phyloP scores from a whole-genome alignment of 2,888 invertebrate species.

The Pheosia gnoma region DNA sequence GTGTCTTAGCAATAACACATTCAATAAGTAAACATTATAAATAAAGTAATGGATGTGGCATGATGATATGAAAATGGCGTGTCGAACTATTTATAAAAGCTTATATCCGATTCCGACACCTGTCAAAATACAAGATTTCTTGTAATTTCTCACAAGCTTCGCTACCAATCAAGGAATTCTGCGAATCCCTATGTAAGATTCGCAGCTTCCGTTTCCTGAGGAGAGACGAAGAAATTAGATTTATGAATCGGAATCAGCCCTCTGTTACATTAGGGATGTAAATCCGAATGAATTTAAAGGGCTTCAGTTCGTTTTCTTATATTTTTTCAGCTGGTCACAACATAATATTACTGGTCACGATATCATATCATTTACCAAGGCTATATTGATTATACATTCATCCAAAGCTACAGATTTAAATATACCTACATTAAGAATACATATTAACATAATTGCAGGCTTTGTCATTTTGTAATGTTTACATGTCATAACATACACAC shows the following conservation, averaged over 20 bases:
- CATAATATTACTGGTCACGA: background rate
- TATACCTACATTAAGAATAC: too few relatives aligned
- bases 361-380: background rate
- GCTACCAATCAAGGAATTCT: slow-evolving; percentile 36
- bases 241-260: slow-evolving; percentile 34
- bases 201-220: slow-evolving; percentile 27
- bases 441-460: too few relatives aligned
- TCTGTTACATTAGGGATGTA: slow-evolving; percentile 23
- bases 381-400: too few relatives aligned
- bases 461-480: too few relatives aligned
- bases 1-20: too few relatives aligned
- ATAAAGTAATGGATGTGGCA: too few relatives aligned
- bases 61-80: too few relatives aligned
- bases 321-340: background rate
- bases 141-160: background rate
- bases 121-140: background rate
- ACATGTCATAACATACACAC: too few relatives aligned
- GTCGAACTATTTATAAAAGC: background rate
- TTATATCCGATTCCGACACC: background rate
- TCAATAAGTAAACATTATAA: too few relatives aligned
- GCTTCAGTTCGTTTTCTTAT: background rate
- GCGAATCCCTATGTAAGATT: slow-evolving; percentile 18
- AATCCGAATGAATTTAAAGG: background rate
- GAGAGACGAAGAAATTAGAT: slow-evolving; percentile 36
- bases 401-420: too few relatives aligned